Evolutionary conservation across 2,113 vertebrate species (phyloP).

Genomic region (Fregetta grallaria): DNA sequence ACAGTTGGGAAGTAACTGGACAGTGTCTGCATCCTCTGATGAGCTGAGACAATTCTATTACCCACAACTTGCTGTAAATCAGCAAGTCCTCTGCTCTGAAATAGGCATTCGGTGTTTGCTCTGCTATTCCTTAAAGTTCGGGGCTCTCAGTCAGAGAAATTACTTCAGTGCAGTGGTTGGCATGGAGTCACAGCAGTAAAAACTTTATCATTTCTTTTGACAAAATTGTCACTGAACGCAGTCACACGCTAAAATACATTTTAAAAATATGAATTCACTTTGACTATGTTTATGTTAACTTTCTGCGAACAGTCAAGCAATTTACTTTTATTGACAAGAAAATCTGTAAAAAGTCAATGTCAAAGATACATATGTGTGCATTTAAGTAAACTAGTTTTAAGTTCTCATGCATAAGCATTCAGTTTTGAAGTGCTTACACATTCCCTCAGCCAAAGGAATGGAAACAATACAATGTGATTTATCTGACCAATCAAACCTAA

Average conservation of each 20-base stretch:
- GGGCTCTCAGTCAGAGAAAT: background rate
- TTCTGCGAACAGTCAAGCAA: conserved; percentile 46
- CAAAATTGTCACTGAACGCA: background rate
- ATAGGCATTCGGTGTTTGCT: background rate
- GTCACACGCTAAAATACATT: background rate
- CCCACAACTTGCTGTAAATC: background rate
- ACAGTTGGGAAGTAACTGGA: conserved; percentile 15
- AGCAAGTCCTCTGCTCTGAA: background rate
- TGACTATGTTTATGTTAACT: conserved; percentile 35
- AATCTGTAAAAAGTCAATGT: conserved; percentile 53
- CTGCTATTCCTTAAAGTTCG: background rate
- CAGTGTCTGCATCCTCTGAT: conserved; percentile 12
- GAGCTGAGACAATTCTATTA: conserved; percentile 33
- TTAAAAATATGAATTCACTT: background rate
- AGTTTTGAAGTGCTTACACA: conserved; percentile 62
- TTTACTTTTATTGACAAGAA: conserved; percentile 57
- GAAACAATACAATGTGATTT: conserved; percentile 67
- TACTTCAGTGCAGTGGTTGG: background rate
- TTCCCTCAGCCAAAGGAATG: conserved; percentile 55
- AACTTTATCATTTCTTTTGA: background rate
- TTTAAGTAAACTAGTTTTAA: conserved; percentile 56
- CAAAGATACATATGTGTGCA: conserved; percentile 52
- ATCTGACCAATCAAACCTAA: conserved; percentile 61
- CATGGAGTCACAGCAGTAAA: background rate
- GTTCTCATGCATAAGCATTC: conserved; percentile 58